Evolutionary conservation across 2,888 invertebrate genomes (phyloP).

Genomic region (Apamea crenata): DNA sequence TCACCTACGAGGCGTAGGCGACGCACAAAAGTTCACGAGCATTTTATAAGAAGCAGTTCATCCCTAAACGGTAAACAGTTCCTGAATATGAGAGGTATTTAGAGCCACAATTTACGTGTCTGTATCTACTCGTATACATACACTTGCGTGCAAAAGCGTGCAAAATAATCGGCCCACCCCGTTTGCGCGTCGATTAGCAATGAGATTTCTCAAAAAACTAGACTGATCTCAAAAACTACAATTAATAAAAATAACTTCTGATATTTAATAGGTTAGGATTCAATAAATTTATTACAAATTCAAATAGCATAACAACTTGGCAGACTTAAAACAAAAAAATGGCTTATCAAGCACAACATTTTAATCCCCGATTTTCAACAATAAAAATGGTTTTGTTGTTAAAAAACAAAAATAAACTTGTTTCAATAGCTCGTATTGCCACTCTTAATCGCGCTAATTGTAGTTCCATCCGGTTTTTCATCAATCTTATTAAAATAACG

Average conservation of each 20-base stretch:
- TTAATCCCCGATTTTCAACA: not conserved
- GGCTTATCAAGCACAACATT: not conserved
- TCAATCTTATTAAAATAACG: not conserved
- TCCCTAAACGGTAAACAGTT: not conserved
- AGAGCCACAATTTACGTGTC: too few relatives aligned
- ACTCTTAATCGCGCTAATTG: not conserved
- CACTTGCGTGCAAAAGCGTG: too few relatives aligned
- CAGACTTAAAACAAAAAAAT: not conserved
- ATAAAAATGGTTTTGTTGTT: not conserved
- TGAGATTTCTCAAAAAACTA: too few relatives aligned
- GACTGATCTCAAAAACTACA: too few relatives aligned
- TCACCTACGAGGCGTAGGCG: not conserved
- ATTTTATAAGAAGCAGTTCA: not conserved
- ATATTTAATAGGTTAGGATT: not conserved
- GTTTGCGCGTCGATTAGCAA: too few relatives aligned
- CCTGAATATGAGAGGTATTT: too few relatives aligned
- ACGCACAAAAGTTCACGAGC: not conserved
- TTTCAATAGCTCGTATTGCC: not conserved
- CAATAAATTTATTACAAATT: not conserved
- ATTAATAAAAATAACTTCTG: too few relatives aligned
- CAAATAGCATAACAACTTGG: not conserved
- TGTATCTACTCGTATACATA: too few relatives aligned
- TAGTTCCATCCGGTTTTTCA: not conserved
- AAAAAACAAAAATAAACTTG: not conserved
- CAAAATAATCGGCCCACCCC: too few relatives aligned